Evolutionary conservation across 2,113 vertebrate species (phyloP), one percentile per base, ranked within the genome.

Genomic region (Brachypodius melanocephalos): DNA sequence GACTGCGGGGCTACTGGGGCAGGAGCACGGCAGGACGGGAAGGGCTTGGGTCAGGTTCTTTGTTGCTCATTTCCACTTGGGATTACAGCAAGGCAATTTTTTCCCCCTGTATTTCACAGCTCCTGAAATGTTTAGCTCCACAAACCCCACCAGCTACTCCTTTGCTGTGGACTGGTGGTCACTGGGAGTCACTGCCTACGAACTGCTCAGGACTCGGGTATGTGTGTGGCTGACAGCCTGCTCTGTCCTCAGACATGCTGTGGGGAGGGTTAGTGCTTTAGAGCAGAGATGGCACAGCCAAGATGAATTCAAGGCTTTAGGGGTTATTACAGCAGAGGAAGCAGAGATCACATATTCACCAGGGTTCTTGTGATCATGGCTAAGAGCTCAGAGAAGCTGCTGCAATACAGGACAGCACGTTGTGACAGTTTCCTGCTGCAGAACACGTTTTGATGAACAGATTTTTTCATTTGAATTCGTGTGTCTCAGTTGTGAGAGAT

Each of bases 121-220:
- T 38, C 99, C 99, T 10, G 99, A 99, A 96, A 99, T 99, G 96
- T 99, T 99, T 80, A 98, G 96, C 97, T 97, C 97, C 45, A 98
- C 98, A 61, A 98, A 97, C 72, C 98, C 99, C 77, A 97, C 98
- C 0, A 98, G 98, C 40, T 99, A 99, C 85, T 99, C 99, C 85
- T 99, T 99, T 28, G 98, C 98, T 4, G 98, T 98, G 72, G 98
- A 98, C 96, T 98, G 98, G 98, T 98, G 98, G 98, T 98, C 98
- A 0, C 42, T 98, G 89, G 98, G 98, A 24, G 94, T 99, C 97
- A 99, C 99, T 1, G 99, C 98, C 6, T 99, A 99, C 3, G 99
- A 99, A 96, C 98, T 99, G 48, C 97, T 99, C 25, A 97, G 98
- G 97, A 98, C 98, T 96, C 98, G 99, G 98, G 99, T 99, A 98